These are phyloP conservation scores for Jaculus jaculus DNA, from an alignment of 2,113 vertebrate species.

Conservation along the genomic window DNA sequence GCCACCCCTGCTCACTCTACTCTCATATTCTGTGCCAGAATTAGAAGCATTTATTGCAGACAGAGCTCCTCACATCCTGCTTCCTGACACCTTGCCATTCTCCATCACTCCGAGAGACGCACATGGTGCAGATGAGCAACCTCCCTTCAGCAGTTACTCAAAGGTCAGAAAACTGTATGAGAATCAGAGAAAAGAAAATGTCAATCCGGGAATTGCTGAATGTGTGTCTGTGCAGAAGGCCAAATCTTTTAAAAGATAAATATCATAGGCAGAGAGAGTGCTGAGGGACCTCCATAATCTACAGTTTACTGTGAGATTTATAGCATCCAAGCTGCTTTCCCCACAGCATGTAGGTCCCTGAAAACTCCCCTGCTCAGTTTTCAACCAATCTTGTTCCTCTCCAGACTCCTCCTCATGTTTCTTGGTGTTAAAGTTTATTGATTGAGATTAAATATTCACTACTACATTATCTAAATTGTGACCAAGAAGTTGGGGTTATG, in stretches of 20 bases:
- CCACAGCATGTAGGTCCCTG: accelerated
- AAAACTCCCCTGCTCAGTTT: too few relatives aligned
- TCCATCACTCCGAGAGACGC: not conserved
- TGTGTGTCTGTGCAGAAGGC: not conserved
- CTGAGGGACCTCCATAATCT: not conserved
- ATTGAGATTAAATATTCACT: not conserved
- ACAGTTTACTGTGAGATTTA: constrained; percentile 28
- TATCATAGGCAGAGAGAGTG: not conserved
- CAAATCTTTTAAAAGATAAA: constrained; percentile 51
- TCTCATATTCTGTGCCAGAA: not conserved
- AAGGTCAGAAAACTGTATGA: constrained; percentile 58
- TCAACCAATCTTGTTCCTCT: too few relatives aligned
- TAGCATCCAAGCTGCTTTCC: not conserved
- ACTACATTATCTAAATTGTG: not conserved
- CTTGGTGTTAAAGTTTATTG: too few relatives aligned
- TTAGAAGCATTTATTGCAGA: not conserved
- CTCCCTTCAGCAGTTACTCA: not conserved
- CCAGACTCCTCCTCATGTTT: not conserved
- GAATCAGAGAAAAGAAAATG: constrained; percentile 41
- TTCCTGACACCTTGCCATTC: not conserved
- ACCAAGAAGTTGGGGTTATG: not conserved
- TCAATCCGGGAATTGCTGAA: not conserved
- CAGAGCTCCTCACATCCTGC: not conserved
- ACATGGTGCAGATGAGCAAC: not conserved
- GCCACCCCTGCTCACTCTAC: not conserved